A percentile compares a stretch with the other conserved stretches of the same genome.
phyloP scores from a whole-genome alignment of 2,113 vertebrate genomes.

The Gopherus evgoodei region DNA sequence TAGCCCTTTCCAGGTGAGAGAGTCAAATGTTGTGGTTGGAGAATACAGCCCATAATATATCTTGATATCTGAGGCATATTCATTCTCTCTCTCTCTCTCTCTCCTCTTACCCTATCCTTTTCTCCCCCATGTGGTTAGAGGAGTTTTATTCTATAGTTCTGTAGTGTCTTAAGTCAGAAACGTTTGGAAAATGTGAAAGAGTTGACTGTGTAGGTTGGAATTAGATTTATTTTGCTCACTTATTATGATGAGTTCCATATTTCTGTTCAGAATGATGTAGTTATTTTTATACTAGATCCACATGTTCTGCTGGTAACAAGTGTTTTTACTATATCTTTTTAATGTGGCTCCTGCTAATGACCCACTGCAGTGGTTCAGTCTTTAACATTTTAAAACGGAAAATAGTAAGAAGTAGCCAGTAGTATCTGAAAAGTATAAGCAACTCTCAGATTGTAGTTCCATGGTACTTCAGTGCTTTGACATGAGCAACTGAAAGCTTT shows the following conservation, averaged over 20 bases:
- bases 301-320: not conserved
- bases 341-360: not conserved
- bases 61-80: too few relatives aligned
- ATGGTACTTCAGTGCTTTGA: constrained; percentile 31
- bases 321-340: not conserved
- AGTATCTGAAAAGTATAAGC: constrained; percentile 8
- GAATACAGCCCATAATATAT: too few relatives aligned
- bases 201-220: not conserved
- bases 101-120: not conserved
- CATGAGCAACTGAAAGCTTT: constrained; percentile 28
- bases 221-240: not conserved
- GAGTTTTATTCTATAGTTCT: not conserved
- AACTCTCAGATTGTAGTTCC: not conserved
- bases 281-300: not conserved
- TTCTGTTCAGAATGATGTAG: not conserved
- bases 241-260: not conserved
- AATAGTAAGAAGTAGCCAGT: constrained; percentile 3
- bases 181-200: not conserved
- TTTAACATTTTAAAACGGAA: constrained; percentile 6
- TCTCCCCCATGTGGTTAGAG: too few relatives aligned
- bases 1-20: too few relatives aligned
- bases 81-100: too few relatives aligned
- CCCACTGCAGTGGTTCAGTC: not conserved
- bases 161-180: not conserved
- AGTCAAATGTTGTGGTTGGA: too few relatives aligned